Conservation (phyloP, 2,888 invertebrate species). For the Clistopyga incitator region DNA sequence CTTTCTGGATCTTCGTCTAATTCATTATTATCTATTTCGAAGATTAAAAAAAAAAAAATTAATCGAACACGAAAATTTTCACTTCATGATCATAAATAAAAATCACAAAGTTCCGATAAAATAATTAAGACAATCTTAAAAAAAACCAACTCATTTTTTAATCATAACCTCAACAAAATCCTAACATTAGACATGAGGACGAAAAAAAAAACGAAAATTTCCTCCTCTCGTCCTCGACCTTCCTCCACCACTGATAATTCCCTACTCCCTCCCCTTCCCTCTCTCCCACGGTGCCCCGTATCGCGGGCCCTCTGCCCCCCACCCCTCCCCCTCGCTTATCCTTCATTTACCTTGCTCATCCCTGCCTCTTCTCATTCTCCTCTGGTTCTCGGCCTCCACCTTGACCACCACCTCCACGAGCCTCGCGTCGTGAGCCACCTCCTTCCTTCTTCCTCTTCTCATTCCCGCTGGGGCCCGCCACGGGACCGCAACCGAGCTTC, state of each 20-base stretch:
- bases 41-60: too few species aligned
- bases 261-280: constrained; percentile 54
- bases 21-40: too few species aligned
- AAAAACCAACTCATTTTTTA: too few species aligned
- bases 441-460: constrained; percentile 57
- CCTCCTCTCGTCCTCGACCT: constrained; percentile 71
- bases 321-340: constrained; percentile 59
- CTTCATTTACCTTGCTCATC: constrained; percentile 69
- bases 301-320: constrained; percentile 58
- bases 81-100: too few species aligned
- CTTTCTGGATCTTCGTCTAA: too few species aligned
- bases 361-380: constrained; percentile 51
- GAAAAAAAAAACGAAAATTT: neutral
- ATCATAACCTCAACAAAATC: too few species aligned
- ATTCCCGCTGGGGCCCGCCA: constrained; percentile 48
- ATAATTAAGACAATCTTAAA: too few species aligned
- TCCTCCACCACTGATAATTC: constrained; percentile 56
- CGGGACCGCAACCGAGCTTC: constrained; percentile 50
- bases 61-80: too few species aligned
- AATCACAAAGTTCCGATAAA: too few species aligned
- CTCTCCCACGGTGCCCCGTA: constrained; percentile 53
- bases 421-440: constrained; percentile 57
- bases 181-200: too few species aligned
- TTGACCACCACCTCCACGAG: constrained; percentile 43
- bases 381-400: constrained; percentile 58